These are phyloP conservation scores for Micronycteris hirsuta DNA, from an alignment of 2,113 vertebrate species.

Conservation along the genomic window DNA sequence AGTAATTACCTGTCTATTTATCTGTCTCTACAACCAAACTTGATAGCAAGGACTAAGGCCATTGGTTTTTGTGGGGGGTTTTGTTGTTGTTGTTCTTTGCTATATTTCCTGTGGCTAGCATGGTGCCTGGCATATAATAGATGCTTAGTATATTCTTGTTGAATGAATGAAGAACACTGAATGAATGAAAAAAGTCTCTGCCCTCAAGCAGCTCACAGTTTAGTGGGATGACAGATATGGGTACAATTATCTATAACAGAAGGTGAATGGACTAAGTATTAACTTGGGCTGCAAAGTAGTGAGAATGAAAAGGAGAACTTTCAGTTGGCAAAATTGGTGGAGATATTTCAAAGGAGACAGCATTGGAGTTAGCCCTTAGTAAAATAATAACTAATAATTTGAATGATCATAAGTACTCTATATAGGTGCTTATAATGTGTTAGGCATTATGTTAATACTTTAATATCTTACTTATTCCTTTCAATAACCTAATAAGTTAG, in stretches of 20 bases:
- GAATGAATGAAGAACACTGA: not conserved
- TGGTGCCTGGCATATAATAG: not conserved
- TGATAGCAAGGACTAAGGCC: not conserved
- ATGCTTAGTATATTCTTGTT: not conserved
- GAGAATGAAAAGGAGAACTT: not conserved
- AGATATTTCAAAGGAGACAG: not conserved
- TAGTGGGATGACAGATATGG: not conserved
- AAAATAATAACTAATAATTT: not conserved
- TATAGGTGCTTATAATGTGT: not conserved
- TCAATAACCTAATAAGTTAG: not conserved
- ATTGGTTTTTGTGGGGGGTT: not conserved
- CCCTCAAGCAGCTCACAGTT: not conserved
- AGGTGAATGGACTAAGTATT: not conserved
- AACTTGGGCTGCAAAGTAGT: not conserved
- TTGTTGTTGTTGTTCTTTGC: not conserved
- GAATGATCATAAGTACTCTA: not conserved
- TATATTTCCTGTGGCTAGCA: not conserved
- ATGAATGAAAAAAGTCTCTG: not conserved
- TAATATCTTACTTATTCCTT: not conserved
- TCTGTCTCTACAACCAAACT: not conserved
- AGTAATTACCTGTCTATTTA: not conserved
- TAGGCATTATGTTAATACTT: not conserved
- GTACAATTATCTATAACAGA: not conserved
- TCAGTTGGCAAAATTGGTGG: not conserved
- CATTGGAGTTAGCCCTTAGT: not conserved